Base-by-base conservation (phyloP, 2,113 vertebrate genomes). In the Dipodomys ordii region DNA sequence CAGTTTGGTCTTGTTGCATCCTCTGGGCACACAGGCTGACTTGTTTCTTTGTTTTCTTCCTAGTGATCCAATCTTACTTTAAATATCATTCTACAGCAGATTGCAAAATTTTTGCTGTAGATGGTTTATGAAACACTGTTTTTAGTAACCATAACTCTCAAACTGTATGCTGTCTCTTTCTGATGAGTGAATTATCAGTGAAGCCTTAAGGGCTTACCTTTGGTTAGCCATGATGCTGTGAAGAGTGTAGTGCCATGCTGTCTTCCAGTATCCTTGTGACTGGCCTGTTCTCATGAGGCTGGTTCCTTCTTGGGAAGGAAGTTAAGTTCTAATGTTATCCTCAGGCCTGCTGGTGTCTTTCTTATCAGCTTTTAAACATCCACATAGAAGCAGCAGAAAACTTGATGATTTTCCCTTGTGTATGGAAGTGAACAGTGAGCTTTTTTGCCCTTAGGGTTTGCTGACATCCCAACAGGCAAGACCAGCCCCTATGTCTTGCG, bases 381-480 rank as follows among this genome's bases (percentile, higher is more conserved):
- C 49, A 49, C 49, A 49, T 49, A 49, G 49, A 49, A 49, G 53
- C 12, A 57, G 53, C 53, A 57, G 53, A 57, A 57, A 3, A 57
- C 15, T 57, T 57, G 27, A 80, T 88, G 81, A 82, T 13, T n/a
- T 65, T 30, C 35, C 64, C 49, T 2, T 28, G 19, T 30, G 7
- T 64, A 10, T 10, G 65, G 35, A 64, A 74, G 32, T 4, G 30
- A 95, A 94, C 69, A 28, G 28, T 32, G 78, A 83, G 3, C 57
- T 85, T 39, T 68, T 90, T 90, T 62, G 96, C 39, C 96, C 78
- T 28, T 81, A 99, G 99, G 98, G 25, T 99, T 99, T 98, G 98
- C 98, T 49, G 98, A 99, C 91, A 98, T 98, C 90, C 98, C 98
- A 2, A 46, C 97, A 1, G 98, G 98, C 76, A 99, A 99, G 87